Evolutionary conservation across 2,113 vertebrate species (phyloP).

Genomic region (western clawed frog (Xenopus tropicalis)): UCB_Xtro_10.0 CM004450.2:126450001-126450500

Average conservation of each 20-base stretch:
- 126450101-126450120: too few species aligned
- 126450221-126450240: too few species aligned
- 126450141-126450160: too few species aligned
- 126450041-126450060: too few species aligned
- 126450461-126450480: constrained; percentile 73
- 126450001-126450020: too few species aligned
- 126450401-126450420: constrained; percentile 72
- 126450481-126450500: constrained; percentile 73
- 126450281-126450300: constrained; percentile 21
- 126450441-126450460: constrained; percentile 60
- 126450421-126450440: constrained; percentile 70
- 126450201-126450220: background rate
- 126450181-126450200: background rate
- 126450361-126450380: constrained; percentile 63
- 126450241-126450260: too few species aligned
- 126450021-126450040: too few species aligned
- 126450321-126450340: constrained; percentile 71
- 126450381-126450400: constrained; percentile 67
- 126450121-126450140: too few species aligned
- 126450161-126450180: too few species aligned
- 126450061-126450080: too few species aligned
- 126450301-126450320: constrained; percentile 64
- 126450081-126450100: too few species aligned
- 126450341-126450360: constrained; percentile 65
- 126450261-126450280: too few species aligned